phyloP scores from a whole-genome alignment of 2,797 vertebrate genomes.

The Lepus oiostolus region DNA sequence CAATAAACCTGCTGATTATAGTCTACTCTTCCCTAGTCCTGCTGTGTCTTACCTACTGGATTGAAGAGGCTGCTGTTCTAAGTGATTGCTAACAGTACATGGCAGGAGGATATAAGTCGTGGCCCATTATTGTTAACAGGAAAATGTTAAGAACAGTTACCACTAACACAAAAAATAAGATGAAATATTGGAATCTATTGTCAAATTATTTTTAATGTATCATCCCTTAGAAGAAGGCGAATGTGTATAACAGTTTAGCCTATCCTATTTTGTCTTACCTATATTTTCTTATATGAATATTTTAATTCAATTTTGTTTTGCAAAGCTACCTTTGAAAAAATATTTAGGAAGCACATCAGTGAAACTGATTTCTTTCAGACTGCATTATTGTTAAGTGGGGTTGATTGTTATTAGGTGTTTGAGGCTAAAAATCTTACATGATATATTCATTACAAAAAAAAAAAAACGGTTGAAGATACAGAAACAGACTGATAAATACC shows the following conservation, averaged over 20 bases:
- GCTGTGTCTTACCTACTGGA: conserved; percentile 58
- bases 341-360: background rate
- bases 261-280: background rate
- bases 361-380: background rate
- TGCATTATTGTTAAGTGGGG: background rate
- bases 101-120: background rate
- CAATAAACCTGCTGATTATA: conserved; percentile 79
- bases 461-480: background rate
- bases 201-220: background rate
- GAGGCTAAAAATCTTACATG: background rate
- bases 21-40: conserved; percentile 63
- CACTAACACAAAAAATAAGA: conserved; percentile 35
- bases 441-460: background rate
- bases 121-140: conserved; percentile 62
- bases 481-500: background rate
- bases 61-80: conserved; percentile 59
- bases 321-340: background rate
- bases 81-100: conserved; percentile 53
- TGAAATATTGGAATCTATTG: conserved; percentile 15
- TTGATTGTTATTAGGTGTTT: conserved; percentile 38
- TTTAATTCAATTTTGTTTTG: background rate
- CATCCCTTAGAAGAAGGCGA: background rate
- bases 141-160: conserved; percentile 54
- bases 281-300: background rate
- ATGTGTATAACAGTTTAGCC: background rate